Percentiles rank a stretch among this genome's conserved stretches.
Conservation (phyloP, 53 echinoderm and acorn worm species). For the Holothuria scabra region DNA sequence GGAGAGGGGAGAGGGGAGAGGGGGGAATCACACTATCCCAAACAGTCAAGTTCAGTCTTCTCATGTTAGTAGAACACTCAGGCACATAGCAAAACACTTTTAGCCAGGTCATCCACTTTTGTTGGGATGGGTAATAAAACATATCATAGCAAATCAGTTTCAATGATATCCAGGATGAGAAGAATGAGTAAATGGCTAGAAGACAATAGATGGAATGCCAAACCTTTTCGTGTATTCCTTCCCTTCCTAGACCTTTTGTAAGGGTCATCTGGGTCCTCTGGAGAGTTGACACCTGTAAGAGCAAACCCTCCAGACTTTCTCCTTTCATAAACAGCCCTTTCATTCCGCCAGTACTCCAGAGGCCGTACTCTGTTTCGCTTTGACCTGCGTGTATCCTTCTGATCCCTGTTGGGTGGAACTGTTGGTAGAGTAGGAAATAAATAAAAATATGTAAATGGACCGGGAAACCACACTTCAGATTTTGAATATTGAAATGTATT, state of each 20-base stretch:
- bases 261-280: constrained; percentile 11
- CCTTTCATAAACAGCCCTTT: constrained; percentile 79
- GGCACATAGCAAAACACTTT: too few relatives aligned
- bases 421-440: neutral
- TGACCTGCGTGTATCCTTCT: constrained; percentile 53
- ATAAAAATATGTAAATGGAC: neutral
- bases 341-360: constrained; percentile 89
- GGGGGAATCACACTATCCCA: too few relatives aligned
- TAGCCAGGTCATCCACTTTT: too few relatives aligned
- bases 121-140: too few relatives aligned
- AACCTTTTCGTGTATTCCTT: neutral
- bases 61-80: too few relatives aligned
- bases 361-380: constrained; percentile 75
- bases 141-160: too few relatives aligned
- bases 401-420: constrained; percentile 55
- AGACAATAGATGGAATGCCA: neutral
- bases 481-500: too few relatives aligned
- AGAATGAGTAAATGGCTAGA: neutral
- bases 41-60: too few relatives aligned
- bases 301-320: constrained; percentile 89
- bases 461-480: too few relatives aligned
- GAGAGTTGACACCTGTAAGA: constrained; percentile 73
- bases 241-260: neutral
- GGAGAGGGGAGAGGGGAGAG: too few relatives aligned
- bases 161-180: too few relatives aligned